These are phyloP conservation scores for Nannobrachium achirus DNA, from an alignment of 2,113 vertebrate genomes.

Conservation along the genomic window DNA sequence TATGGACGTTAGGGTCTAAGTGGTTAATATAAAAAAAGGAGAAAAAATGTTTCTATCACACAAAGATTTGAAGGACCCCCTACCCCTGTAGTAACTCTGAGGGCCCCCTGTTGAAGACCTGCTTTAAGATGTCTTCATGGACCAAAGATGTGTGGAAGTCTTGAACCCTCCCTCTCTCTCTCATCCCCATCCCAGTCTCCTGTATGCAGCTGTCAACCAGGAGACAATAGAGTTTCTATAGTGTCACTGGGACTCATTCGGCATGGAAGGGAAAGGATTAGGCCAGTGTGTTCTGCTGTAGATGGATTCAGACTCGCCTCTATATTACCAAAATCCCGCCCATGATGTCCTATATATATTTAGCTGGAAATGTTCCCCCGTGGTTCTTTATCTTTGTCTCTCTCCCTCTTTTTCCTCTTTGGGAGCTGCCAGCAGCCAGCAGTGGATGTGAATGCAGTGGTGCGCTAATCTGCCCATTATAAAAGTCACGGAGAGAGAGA, in stretches of 20 bases:
- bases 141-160: constrained; percentile 52
- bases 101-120: too few species aligned
- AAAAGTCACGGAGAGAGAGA: constrained; percentile 50
- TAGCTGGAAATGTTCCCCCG: constrained; percentile 34
- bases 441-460: constrained; percentile 52
- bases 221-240: constrained; percentile 65
- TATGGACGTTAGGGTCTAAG: too few species aligned
- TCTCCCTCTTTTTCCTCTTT: constrained; percentile 1
- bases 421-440: constrained; percentile 26
- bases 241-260: constrained; percentile 49
- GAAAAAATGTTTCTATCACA: too few species aligned
- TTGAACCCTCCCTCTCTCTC: constrained; percentile 46
- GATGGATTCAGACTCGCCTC: constrained; percentile 69
- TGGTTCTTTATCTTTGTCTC: neutral
- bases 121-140: constrained; percentile 60
- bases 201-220: constrained; percentile 63
- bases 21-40: too few species aligned
- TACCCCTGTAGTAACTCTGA: too few species aligned
- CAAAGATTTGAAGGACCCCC: too few species aligned
- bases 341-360: constrained; percentile 50
- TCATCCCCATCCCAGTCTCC: constrained; percentile 56
- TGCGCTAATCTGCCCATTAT: constrained; percentile 62
- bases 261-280: constrained; percentile 55
- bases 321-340: constrained; percentile 66
- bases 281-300: constrained; percentile 56